Percentiles rank a stretch among this genome's conserved stretches.
phyloP scores from a whole-genome alignment of 2,888 invertebrate species.

The Drosophila austrosaltans region DNA sequence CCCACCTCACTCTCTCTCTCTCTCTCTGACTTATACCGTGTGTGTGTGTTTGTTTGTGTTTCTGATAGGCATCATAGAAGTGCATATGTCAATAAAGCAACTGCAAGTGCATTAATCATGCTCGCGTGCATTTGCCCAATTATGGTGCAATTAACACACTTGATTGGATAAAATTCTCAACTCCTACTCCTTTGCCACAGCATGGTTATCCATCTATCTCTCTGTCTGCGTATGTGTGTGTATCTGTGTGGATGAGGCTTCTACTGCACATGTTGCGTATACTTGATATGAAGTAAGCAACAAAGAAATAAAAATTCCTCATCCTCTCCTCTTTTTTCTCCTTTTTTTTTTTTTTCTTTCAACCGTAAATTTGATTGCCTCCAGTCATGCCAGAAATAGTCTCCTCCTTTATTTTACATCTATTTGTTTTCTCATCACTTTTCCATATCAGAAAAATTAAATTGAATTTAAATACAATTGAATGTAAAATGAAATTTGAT shows the following conservation, averaged over 20 bases:
- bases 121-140: constrained; percentile 68
- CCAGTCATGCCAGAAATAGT: constrained; percentile 46
- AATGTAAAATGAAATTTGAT: constrained; percentile 31
- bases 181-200: constrained; percentile 17
- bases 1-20: not conserved
- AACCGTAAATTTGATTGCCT: constrained; percentile 61
- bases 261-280: constrained; percentile 33
- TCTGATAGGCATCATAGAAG: constrained; percentile 27
- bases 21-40: not conserved
- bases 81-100: constrained; percentile 58
- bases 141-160: constrained; percentile 76
- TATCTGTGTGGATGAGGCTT: constrained; percentile 13
- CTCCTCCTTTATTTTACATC: not conserved
- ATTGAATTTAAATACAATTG: constrained; percentile 40
- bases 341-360: constrained; percentile 6
- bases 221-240: constrained; percentile 37
- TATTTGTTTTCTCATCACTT: not conserved
- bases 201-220: not conserved
- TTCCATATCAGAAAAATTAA: constrained; percentile 25
- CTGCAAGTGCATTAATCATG: constrained; percentile 69
- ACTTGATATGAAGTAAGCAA: constrained; percentile 34
- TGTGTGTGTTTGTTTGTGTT: constrained; percentile 5
- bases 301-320: not conserved
- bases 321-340: no score
- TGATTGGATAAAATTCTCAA: constrained; percentile 65